Base-by-base conservation (phyloP, 2,888 invertebrate genomes). In the Lasioglossum morio region DNA sequence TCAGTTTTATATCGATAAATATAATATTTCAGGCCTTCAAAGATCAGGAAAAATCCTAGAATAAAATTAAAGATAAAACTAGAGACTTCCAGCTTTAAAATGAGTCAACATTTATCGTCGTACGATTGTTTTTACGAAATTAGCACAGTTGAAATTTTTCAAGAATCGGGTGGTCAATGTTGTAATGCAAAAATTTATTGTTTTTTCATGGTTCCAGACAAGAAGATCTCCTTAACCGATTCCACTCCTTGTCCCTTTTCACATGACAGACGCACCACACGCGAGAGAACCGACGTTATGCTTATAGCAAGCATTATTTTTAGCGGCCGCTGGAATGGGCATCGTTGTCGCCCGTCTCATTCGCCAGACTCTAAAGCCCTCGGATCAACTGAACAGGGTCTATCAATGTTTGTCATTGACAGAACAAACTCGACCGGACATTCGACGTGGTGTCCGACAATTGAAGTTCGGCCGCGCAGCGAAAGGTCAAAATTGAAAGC, bases 301-400 rank as follows among this genome's bases (percentile, higher is more conserved):
- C 84, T 90, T 91, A 89, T 85, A 85, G 84, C 89, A 73, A 79
- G 87, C 77, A 87, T 89, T 91, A 92, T 91, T 92, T 92, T 92
- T 91, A 91, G 91, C 82, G 77, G 46, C 27, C 60, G 79, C 80
- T 84, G 85, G 85, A 79, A 79, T 66, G 74, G 79, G 53, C 70
- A 77, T 84, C 88, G 73, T 57, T 69, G 77, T 74, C 76, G 72
- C 74, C 77, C 78, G 37, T 70, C 73, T 81, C 70, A 60, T 76
- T 70, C 19, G 66, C 60, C 73, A 66, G 48, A 23, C 73, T 63
- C 23, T 63, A 48, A 60, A 19, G 16, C 16, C 40, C 30, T 30
- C 8, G 30, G 60, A 30, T 48, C 73, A 30, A 4, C 19, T 53
- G 53, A 23, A 23, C 53, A 53, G 53, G 23, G 8, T 53, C 53